Evolutionary conservation across 2,888 invertebrate genomes (phyloP), one percentile per base, ranked within the genome.

Genomic region (Drosophila demipolita): DNA sequence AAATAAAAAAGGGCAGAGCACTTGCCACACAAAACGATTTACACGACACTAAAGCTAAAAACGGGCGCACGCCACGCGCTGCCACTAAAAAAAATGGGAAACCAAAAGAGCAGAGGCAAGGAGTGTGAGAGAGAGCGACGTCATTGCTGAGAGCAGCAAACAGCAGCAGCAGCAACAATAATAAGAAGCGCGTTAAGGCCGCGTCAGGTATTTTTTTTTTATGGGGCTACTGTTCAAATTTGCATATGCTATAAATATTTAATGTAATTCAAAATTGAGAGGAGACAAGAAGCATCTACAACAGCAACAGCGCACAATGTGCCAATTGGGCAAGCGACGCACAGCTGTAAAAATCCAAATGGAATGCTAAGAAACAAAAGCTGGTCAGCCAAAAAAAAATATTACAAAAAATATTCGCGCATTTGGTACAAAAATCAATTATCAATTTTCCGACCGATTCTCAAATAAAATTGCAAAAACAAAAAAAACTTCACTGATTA

Each of bases 211-310:
- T 74, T 53, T 53, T 83, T 82, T 79, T 82, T 87, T 83, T 73
- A 89, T 77, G 83, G 67, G 64, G 85, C 83, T 73, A 87, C 87
- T 87, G 86, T 75, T 87, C 80, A 90, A 87, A 87, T 90, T 87
- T 87, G 87, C 87, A 87, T 87, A 87, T 89, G 87, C 78, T 87
- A 90, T 87, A 86, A 87, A 87, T 90, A 83, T 87, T 87, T 90
- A 87, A 87, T 90, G 88, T 75, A 90, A 87, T 88, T 80, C 88
- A 83, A 86, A 82, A 85, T 23, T 45, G 45, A 83, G 81, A 76
- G 78, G 68, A 80, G 80, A 84, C 75, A 82, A 78, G 75, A 55
- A 60, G 49, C 52, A 64, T 53, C 52, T 45, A 40, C 69, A 74
- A n/a, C 67, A 63, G 69, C 57, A 71, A 66, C 57, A 66, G 68